phyloP scores from a whole-genome alignment of 1,140 invertebrate species.

The Odontomachus brunneus region DNA sequence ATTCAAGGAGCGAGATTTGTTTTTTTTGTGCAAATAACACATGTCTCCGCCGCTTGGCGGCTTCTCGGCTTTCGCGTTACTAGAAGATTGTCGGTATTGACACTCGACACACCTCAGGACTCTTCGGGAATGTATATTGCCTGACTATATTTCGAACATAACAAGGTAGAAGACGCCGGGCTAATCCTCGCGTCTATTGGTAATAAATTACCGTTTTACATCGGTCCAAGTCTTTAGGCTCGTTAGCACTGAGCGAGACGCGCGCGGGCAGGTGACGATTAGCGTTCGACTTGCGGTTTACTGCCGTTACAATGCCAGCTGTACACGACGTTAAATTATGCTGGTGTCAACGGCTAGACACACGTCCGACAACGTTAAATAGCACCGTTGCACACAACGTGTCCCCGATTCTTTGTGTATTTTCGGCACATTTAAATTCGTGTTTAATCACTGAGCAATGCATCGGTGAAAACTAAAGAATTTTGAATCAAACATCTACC shows the following conservation, averaged over 20 bases:
- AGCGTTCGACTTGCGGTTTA: constrained; percentile 24
- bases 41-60: neutral
- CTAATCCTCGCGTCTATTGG: constrained; percentile 47
- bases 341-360: constrained; percentile 10
- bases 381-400: no score
- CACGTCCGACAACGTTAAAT: constrained; percentile 41
- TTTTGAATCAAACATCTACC: neutral
- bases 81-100: neutral
- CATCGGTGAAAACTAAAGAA: neutral
- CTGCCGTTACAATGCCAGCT: constrained; percentile 27
- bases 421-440: neutral
- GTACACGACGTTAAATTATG: constrained; percentile 60
- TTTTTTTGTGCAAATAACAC: constrained; percentile 6
- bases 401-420: neutral
- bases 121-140: neutral
- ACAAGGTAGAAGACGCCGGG: constrained; percentile 44
- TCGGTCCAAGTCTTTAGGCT: constrained; percentile 31
- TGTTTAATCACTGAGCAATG: neutral
- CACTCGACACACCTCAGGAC: neutral
- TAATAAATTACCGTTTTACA: constrained; percentile 65
- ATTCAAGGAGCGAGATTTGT: neutral
- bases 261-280: constrained; percentile 59
- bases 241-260: constrained; percentile 44
- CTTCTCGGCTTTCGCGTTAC: neutral
- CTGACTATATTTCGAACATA: constrained; percentile 5